These are phyloP conservation scores for Holocentrus rufus DNA, from an alignment of 2,797 vertebrate genomes.

Conservation along the genomic window DNA sequence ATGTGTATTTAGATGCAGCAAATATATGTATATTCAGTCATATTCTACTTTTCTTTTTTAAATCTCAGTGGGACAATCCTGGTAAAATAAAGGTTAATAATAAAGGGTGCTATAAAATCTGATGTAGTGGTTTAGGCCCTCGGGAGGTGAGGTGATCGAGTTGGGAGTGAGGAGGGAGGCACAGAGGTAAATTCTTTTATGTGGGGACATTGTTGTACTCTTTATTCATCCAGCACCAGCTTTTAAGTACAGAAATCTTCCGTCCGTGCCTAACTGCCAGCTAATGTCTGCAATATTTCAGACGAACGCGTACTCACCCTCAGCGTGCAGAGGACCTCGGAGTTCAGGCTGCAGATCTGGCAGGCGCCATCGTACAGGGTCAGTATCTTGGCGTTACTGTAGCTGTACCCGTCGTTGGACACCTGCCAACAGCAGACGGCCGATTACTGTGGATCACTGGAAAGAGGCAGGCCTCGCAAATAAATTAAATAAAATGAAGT, in stretches of 20 bases:
- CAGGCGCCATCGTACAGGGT: conserved; percentile 88
- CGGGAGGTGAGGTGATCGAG: background rate
- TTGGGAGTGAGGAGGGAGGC: background rate
- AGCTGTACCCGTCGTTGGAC: conserved; percentile 90
- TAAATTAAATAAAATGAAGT: background rate
- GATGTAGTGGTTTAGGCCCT: background rate
- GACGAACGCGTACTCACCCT: conserved; percentile 79
- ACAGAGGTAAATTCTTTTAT: background rate
- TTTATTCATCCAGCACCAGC: no score
- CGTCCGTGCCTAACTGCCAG: background rate
- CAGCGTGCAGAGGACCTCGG: conserved; percentile 81
- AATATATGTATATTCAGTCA: no score
- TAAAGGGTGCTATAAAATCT: background rate
- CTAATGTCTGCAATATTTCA: no score
- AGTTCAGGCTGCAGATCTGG: conserved; percentile 83
- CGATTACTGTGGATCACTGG: conserved; percentile 22
- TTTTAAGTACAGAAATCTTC: background rate
- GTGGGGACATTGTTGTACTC: background rate
- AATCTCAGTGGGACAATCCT: no score
- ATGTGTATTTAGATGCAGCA: no score
- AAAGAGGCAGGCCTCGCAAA: conserved; percentile 25
- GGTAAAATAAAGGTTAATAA: no score
- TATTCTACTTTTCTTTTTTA: no score
- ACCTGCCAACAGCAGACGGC: conserved; percentile 78
- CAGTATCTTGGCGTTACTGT: conserved; percentile 89